Percentiles rank a stretch among this genome's conserved stretches.
Evolutionary conservation across 2,797 vertebrate genomes (phyloP).

Genomic region (Denticeps clupeoides): DNA sequence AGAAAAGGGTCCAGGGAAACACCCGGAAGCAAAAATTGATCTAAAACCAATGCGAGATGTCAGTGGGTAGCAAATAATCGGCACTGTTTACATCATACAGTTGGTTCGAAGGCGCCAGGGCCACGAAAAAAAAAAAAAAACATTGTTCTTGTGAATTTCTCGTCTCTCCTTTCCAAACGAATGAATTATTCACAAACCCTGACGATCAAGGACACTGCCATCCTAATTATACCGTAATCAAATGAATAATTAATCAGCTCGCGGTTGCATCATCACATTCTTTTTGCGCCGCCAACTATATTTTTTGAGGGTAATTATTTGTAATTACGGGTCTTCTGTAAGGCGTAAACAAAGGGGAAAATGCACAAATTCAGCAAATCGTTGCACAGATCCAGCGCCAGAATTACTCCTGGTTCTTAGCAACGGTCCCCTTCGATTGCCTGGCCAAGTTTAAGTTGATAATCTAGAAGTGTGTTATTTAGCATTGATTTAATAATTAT

Average conservation of each 20-base stretch:
- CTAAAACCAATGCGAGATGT: no score
- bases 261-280: constrained; percentile 26
- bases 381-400: background rate
- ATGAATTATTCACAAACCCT: constrained; percentile 36
- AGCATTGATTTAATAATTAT: no score
- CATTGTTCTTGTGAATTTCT: constrained; percentile 16
- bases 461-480: no score
- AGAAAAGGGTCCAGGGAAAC: no score
- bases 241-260: constrained; percentile 45
- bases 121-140: background rate
- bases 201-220: constrained; percentile 16
- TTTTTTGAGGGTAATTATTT: constrained; percentile 12
- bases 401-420: background rate
- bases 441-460: background rate
- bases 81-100: no score
- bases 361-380: background rate
- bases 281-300: constrained; percentile 7
- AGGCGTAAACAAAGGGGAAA: constrained; percentile 7
- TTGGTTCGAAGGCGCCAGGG: background rate
- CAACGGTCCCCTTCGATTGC: no score
- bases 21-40: no score
- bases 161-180: constrained; percentile 8
- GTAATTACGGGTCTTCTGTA: constrained; percentile 11
- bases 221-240: constrained; percentile 36
- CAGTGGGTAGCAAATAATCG: no score